A percentile compares a stretch with the other conserved stretches of the same genome.
These are phyloP conservation scores for Phataginus tetradactyla DNA, from an alignment of 2,797 vertebrate genomes.

Conservation along the genomic window DNA sequence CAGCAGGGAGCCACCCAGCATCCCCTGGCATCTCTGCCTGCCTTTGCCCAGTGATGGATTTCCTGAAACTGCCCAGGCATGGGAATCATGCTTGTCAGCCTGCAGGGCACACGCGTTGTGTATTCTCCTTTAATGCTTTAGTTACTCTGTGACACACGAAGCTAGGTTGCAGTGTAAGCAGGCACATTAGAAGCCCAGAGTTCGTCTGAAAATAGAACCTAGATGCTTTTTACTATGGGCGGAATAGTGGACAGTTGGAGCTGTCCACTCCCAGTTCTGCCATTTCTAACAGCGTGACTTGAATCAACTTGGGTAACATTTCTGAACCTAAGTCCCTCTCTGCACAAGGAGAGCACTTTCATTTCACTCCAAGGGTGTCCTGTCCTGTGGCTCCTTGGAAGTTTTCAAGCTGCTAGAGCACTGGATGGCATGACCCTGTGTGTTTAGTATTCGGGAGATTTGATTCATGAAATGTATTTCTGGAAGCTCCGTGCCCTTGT, in stretches of 20 bases:
- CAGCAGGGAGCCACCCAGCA: neutral
- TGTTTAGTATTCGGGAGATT: neutral
- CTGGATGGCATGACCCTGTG: neutral
- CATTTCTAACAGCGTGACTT: neutral
- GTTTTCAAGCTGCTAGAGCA: neutral
- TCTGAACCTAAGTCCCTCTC: neutral
- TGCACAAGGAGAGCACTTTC: accelerated
- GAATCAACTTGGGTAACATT: neutral
- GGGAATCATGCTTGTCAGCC: neutral
- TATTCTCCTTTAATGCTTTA: too few relatives aligned
- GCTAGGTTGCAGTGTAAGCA: neutral
- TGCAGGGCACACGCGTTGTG: neutral
- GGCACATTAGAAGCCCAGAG: too few relatives aligned
- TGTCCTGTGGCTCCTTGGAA: neutral
- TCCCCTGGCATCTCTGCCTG: neutral
- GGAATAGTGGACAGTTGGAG: neutral
- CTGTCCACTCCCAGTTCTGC: accelerated
- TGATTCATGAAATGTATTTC: too few relatives aligned
- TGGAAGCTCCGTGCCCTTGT: neutral
- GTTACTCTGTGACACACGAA: neutral
- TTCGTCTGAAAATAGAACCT: neutral
- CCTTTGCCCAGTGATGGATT: neutral
- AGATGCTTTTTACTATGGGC: neutral
- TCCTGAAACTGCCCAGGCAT: neutral
- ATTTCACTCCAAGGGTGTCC: neutral